Percentiles rank a stretch among this genome's conserved stretches.
These are phyloP conservation scores for Drosophila bocki DNA, from an alignment of 1,140 invertebrate genomes.

Conservation along the genomic window DNA sequence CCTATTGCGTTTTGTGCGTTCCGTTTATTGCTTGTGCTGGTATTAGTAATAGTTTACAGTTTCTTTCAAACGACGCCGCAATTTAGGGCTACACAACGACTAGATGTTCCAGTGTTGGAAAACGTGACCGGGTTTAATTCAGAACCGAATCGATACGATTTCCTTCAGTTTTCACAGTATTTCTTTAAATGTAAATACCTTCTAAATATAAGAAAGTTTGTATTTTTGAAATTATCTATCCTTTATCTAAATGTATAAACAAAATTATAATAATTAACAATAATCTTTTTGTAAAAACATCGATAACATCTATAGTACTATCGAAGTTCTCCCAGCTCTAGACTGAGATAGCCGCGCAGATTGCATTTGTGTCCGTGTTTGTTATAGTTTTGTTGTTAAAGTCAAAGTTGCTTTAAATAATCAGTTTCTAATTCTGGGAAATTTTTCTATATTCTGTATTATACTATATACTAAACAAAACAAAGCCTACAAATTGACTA, in stretches of 20 bases:
- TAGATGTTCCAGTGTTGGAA: slow-evolving; percentile 47
- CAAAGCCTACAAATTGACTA: too few species aligned
- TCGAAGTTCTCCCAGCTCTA: background rate
- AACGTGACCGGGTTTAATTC: background rate
- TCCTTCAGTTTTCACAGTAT: too few species aligned
- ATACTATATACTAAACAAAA: too few species aligned
- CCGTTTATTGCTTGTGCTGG: slow-evolving; percentile 38
- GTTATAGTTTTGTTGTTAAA: slow-evolving; percentile 6
- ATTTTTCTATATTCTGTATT: too few species aligned
- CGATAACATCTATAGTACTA: background rate
- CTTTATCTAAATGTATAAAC: too few species aligned
- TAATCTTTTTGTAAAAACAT: background rate
- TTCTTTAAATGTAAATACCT: too few species aligned
- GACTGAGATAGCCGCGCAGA: slow-evolving; percentile 9
- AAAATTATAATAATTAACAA: background rate
- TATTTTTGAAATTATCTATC: too few species aligned
- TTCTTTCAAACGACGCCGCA: slow-evolving; percentile 80
- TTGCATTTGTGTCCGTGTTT: background rate
- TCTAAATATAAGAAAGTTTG: too few species aligned
- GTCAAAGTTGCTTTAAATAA: background rate
- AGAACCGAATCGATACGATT: too few species aligned
- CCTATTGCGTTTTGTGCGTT: slow-evolving; percentile 45
- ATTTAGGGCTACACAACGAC: slow-evolving; percentile 53
- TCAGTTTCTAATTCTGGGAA: background rate
- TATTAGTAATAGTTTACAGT: slow-evolving; percentile 79